Conservation (phyloP, 2,113 vertebrate genomes). For the Sarotherodon lohbergeri region DNA sequence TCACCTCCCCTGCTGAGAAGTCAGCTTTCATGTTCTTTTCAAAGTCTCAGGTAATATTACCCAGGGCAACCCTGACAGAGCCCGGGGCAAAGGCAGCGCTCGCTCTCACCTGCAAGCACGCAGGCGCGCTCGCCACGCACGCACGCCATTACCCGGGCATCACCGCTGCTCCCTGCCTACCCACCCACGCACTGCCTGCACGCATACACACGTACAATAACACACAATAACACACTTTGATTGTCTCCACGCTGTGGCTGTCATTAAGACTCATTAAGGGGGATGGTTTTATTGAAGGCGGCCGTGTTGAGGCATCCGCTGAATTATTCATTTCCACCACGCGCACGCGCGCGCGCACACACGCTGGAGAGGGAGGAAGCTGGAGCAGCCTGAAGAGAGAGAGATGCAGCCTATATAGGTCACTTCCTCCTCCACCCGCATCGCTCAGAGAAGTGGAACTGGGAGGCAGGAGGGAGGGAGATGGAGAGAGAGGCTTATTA, state of each 20-base stretch:
- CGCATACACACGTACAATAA: neutral
- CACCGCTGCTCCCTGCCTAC: neutral
- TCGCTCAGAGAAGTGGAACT: constrained; percentile 67
- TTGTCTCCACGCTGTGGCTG: constrained; percentile 67
- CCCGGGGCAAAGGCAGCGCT: constrained; percentile 61
- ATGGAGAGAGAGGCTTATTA: constrained; percentile 55
- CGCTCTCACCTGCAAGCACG: constrained; percentile 34
- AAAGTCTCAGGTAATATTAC: constrained; percentile 69
- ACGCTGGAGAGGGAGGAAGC: constrained; percentile 55
- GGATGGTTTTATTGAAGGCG: constrained; percentile 75
- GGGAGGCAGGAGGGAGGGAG: constrained; percentile 43
- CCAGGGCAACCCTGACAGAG: constrained; percentile 66
- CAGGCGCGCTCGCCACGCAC: neutral
- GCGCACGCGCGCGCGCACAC: neutral
- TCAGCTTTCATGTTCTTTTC: constrained; percentile 70
- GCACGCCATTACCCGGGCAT: neutral
- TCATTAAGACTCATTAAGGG: constrained; percentile 77
- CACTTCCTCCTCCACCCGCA: constrained; percentile 71
- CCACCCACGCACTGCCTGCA: constrained; percentile 10
- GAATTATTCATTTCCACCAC: constrained; percentile 69
- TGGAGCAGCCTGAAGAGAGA: constrained; percentile 38
- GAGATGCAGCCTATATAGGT: constrained; percentile 72
- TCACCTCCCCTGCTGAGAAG: constrained; percentile 60
- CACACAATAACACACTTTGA: constrained; percentile 40
- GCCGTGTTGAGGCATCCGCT: constrained; percentile 67